Conservation (phyloP, 2,888 invertebrate species). For the Caenorhabditis becei region DNA sequence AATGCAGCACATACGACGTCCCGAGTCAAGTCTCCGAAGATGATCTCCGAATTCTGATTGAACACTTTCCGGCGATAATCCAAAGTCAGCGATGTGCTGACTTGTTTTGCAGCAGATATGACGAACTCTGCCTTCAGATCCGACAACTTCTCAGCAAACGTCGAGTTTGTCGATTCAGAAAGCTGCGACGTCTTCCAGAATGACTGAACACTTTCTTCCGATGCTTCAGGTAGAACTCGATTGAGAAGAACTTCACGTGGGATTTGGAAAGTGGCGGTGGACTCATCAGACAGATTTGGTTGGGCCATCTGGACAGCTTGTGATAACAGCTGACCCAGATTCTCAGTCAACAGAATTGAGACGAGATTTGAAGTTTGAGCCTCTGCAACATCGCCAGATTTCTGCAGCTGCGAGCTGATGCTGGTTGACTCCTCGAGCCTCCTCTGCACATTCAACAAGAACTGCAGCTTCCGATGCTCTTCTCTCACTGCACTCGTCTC, state of each 20-base stretch:
- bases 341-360: constrained; percentile 36
- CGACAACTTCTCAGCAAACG: constrained; percentile 22
- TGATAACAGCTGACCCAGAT: constrained; percentile 39
- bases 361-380: constrained; percentile 29
- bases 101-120: constrained; percentile 44
- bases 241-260: constrained; percentile 27
- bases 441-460: constrained; percentile 41
- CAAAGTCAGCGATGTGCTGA: constrained; percentile 33
- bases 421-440: constrained; percentile 10
- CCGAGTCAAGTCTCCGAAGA: constrained; percentile 31
- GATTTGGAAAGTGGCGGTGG: constrained; percentile 18
- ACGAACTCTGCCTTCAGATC: constrained; percentile 43
- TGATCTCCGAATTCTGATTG: constrained; percentile 53
- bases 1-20: constrained; percentile 48
- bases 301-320: constrained; percentile 31
- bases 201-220: constrained; percentile 32
- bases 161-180: constrained; percentile 26
- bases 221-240: constrained; percentile 34
- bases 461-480: constrained; percentile 5
- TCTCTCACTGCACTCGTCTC: background rate
- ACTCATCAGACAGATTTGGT: constrained; percentile 26
- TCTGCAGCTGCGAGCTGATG: background rate
- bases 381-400: background rate
- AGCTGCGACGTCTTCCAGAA: constrained; percentile 45
- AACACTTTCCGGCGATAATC: constrained; percentile 51